Base-by-base conservation (phyloP, 2,113 vertebrate species). In the Lycaon pictus region DNA sequence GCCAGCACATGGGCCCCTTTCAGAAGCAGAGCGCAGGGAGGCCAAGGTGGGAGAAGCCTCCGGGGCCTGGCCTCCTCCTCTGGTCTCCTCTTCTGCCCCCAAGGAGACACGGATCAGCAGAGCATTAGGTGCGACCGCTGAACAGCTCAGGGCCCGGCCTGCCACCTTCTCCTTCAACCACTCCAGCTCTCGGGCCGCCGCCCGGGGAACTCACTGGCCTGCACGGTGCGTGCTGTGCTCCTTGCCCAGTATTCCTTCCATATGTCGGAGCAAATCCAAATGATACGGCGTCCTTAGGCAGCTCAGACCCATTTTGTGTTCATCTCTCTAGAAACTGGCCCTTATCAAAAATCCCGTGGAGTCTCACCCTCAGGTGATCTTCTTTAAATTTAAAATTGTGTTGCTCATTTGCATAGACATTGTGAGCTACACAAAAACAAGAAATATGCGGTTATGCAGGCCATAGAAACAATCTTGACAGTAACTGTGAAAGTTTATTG, bases 1-100 rank as follows among this genome's bases (percentile, higher is more conserved):
- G 16, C n/a, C 56, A 6, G 4, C 0, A 0, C 2, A 32, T 1
- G 0, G 27, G 16, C 35, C 0, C 65, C 22, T 1, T 1, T 23
- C 15, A 1, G 56, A 4, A 27, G 51, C 1, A 4, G 35, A 16
- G 29, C 0, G 3, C 11, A 1, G 3, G 56, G 43, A 2, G 25
- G 29, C 0, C 0, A 2, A 15, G 29, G 65, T 7, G 65, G 43
- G 37, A 0, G 3, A 8, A 1, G 0, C 4, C 25, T n/a, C 82
- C 25, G 32, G 10, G 6, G 3, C 20, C 29, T 3, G 53, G 35
- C 35, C 11, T 0, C 91, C 35, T 15, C 48, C 51, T n/a, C 51
- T 11, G 0, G 0, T 0, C 6, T 7, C 32, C 65, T 37, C 27
- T 19, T 8, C 25, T 5, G 17, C 43, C 85, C 25, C 58, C 37